Evolutionary conservation across 2,113 vertebrate species (phyloP), one percentile per base, ranked within the genome.

Genomic region (Poeciliopsis turrubarensis): DNA sequence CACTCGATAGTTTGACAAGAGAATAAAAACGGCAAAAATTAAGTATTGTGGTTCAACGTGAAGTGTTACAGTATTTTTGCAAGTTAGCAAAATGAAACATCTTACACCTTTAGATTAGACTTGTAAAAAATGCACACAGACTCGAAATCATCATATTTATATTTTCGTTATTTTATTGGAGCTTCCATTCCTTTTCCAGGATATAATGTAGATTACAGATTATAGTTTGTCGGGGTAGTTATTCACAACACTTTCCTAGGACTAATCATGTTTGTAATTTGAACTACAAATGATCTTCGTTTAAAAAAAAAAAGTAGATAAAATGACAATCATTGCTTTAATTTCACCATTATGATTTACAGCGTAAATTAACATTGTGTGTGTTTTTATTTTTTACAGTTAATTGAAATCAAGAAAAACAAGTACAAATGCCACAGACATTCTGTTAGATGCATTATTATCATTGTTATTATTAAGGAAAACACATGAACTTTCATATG

Each of bases 341-440:
- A 88, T 90, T 73, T 91, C 65, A 83, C 61, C 25, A 77, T 81
- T 84, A 90, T 81, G 62, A 91, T 90, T 90, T 77, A 81, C 75
- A 86, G 32, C 73, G 87, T 87, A 90, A 90, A 92, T 41, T 54
- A 54, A 19, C 47, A 88, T 90, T 37, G 12, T 41, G 12, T 82
- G 69, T 27, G 2, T 60, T 51, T 74, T 73, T 65, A 82, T 71
- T 79, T 79, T 95, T 83, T 89, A 94, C 91, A 93, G 80, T 91
- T 92, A 94, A 89, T 94, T 93, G 93, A 91, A 93, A 91, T 95
- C 93, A 94, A 95, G 83, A 81, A 90, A 93, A 93, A 89, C 79
- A 87, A 91, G 92, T 89, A 96, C 94, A 96, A 95, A 91, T 90
- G 93, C 78, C 89, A 93, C 92, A 85, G 85, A 91, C 90, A 94